phyloP scores from a whole-genome alignment of 2,113 vertebrate species.

The Atherinomorus stipes region DNA sequence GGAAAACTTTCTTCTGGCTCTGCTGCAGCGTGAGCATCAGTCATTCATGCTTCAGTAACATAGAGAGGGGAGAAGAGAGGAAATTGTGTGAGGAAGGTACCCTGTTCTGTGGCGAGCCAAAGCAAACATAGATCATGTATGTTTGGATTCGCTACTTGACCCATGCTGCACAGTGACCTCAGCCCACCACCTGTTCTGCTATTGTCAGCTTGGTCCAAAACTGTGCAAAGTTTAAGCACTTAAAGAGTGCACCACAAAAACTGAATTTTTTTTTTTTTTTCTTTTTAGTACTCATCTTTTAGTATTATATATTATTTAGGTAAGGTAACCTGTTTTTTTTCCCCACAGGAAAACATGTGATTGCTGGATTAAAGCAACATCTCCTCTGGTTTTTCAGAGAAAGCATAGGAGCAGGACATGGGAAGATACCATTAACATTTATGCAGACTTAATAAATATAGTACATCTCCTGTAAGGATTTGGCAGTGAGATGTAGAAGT shows the following conservation, averaged over 20 bases:
- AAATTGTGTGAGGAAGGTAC: slow-evolving; percentile 13
- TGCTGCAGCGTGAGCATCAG: slow-evolving; percentile 38
- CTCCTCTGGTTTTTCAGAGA: slow-evolving; percentile 29
- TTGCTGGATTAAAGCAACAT: slow-evolving; percentile 30
- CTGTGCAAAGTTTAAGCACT: neutral
- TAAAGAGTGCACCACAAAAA: neutral
- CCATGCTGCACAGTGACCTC: slow-evolving; percentile 27
- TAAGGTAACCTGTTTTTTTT: neutral
- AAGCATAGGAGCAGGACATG: slow-evolving; percentile 18
- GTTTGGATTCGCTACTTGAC: slow-evolving; percentile 44
- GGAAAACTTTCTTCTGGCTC: neutral
- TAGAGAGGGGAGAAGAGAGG: slow-evolving; percentile 27
- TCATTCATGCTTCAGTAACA: slow-evolving; percentile 46
- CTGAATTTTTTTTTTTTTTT: neutral
- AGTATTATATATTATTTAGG: neutral
- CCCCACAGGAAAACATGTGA: neutral
- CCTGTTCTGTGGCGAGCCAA: slow-evolving; percentile 16
- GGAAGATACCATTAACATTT: slow-evolving; percentile 28
- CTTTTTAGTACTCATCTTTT: neutral
- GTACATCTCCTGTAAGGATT: slow-evolving; percentile 52
- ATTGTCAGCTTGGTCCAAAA: neutral
- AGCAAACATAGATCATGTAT: slow-evolving; percentile 48
- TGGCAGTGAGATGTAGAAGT: slow-evolving; percentile 50
- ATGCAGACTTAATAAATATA: slow-evolving; percentile 24
- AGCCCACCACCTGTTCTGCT: slow-evolving; percentile 30